Base-by-base conservation (phyloP, 2,888 invertebrate genomes). In the Polylopha cassiicola region DNA sequence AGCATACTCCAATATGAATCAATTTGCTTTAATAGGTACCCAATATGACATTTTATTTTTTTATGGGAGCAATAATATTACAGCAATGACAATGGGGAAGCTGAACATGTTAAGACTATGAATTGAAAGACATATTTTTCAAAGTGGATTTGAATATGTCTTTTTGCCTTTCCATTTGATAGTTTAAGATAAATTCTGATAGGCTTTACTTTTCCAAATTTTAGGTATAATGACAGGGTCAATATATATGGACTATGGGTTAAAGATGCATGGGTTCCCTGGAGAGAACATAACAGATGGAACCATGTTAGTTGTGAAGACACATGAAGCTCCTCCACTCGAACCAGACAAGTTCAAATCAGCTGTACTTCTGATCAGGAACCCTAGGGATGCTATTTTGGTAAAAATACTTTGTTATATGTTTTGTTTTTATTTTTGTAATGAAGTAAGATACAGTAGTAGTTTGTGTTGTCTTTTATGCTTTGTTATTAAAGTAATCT, bases 181-280 rank as follows among this genome's bases (percentile, higher is more conserved):
- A n/a, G n/a, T n/a, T n/a, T n/a, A n/a, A n/a, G n/a, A n/a, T n/a
- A n/a, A n/a, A n/a, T n/a, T n/a, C n/a, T n/a, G n/a, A n/a, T n/a
- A 23, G 9, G 5, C n/a, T 16, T 3, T 23, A 4, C 2, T 6
- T 26, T 13, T n/a, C 1, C 6, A 13, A 5, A n/a, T 63, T 78
- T 1, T 57, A 92, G 92, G 94, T 23, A 81, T 91, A 30, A 79
- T 90, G 42, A 94, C 94, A 1, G 94, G 94, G 7, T 93, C 93
- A 33, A 90, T 94, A 20, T 94, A 94, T 73, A 92, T 92, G 84
- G 94, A 94, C 65, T 91, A 91, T 64, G 92, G 93, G 10, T 79
- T 94, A 11, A 70, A 91, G 47, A 89, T 91, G 59, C 92, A 93
- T 55, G 94, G 94, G 0, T 93, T 94, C 63, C 93, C 93, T 0